Evolutionary conservation across 2,888 invertebrate genomes (phyloP).

Genomic region (Diplazon laetatorius): DNA sequence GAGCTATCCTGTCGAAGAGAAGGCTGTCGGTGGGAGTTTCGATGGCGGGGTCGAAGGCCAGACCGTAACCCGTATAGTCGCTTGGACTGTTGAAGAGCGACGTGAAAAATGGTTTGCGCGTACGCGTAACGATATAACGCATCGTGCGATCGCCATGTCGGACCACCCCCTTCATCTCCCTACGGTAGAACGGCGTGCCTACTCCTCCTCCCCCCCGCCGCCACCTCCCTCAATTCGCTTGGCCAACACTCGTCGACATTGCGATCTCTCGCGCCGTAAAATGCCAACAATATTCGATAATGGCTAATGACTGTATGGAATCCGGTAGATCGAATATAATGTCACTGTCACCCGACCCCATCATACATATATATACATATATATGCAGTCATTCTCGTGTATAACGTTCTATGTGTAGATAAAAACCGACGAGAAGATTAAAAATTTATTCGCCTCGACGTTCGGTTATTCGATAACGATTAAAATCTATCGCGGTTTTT

Average conservation of each 20-base stretch:
- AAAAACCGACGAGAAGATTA: neutral
- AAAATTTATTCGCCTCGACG: conserved; percentile 1
- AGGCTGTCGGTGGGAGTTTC: conserved; percentile 2
- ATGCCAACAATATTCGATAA: conserved; percentile 58
- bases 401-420: too few species aligned
- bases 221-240: neutral
- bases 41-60: neutral
- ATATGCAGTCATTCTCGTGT: too few species aligned
- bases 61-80: too few species aligned
- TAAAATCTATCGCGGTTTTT: too few species aligned
- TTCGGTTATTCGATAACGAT: conserved; percentile 42
- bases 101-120: conserved; percentile 57
- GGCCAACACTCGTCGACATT: conserved; percentile 41
- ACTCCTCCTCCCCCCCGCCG: conserved; percentile 1
- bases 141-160: conserved; percentile 8
- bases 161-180: neutral
- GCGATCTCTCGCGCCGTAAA: conserved; percentile 49
- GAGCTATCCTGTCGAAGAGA: conserved; percentile 40
- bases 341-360: conserved; percentile 20
- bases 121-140: conserved; percentile 59
- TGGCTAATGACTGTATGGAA: conserved; percentile 18
- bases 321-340: conserved; percentile 46
- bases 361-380: neutral
- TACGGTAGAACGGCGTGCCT: neutral
- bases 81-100: conserved; percentile 39